phyloP scores from a whole-genome alignment of 2,888 invertebrate genomes.

The Polyommatus icarus region DNA sequence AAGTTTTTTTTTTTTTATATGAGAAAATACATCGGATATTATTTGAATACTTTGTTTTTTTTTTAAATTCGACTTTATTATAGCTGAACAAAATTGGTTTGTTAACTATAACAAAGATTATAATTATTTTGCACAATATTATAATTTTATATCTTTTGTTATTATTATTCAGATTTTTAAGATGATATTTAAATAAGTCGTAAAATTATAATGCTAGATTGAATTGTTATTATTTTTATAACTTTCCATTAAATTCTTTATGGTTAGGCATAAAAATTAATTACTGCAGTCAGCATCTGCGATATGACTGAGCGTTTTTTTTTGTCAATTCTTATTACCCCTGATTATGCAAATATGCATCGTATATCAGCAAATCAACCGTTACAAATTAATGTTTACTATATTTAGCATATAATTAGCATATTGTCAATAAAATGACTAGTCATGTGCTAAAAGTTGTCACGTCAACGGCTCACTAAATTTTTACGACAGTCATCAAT shows the following conservation, averaged over 20 bases:
- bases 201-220: conserved; percentile 33
- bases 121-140: no score
- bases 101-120: no score
- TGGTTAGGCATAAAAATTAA: conserved; percentile 41
- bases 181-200: not conserved
- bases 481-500: conserved; percentile 74
- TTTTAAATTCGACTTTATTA: no score
- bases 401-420: conserved; percentile 75
- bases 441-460: conserved; percentile 60
- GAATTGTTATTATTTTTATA: conserved; percentile 41
- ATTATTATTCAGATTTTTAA: not conserved
- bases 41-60: no score
- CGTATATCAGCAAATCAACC: conserved; percentile 76
- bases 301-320: conserved; percentile 47
- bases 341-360: conserved; percentile 68
- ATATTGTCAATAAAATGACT: conserved; percentile 60
- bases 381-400: conserved; percentile 79
- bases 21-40: no score
- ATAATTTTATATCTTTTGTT: no score
- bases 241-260: conserved; percentile 31
- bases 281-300: conserved; percentile 32
- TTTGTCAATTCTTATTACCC: conserved; percentile 47
- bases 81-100: no score
- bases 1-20: no score
- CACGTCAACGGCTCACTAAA: conserved; percentile 56